Evolutionary conservation across 2,888 invertebrate genomes (phyloP), one percentile per base, ranked within the genome.

Genomic region (Tetramorium bicarinatum): DNA sequence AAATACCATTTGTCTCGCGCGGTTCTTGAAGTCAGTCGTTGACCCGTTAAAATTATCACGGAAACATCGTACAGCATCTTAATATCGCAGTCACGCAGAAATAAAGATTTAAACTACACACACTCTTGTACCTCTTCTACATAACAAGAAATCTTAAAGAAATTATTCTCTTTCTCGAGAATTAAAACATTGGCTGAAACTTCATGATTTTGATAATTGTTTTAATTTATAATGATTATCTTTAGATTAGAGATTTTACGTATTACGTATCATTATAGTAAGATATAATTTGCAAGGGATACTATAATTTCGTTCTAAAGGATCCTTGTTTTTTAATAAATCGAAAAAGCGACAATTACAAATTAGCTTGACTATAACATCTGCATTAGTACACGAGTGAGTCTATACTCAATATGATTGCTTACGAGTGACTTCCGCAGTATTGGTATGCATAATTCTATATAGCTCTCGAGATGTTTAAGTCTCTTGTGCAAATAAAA

Each of bases 401-500:
- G 11, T 18, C 38, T 66, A 13, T 25, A 41, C 41, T 54, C 41
- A 52, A 76, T 25, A 54, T 18, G 29, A 8, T 47, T 71, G 54
- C 29, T 29, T 29, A 44, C 54, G 71, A 34, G 76, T 77, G 67
- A 77, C 72, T 72, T 81, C 56, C 81, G 72, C 62, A 59, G 13
- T 49, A 25, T 83, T 76, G 86, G 62, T 83, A 74, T 69, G 85
- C 84, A 82, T 84, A 72, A 77, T 82, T 81, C 84, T 84, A 79
- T 62, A 34, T 76, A 56, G 66, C 47, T 64, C 69, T 15, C 59
- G 44, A 85, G 83, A 34, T 77, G 85, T 84, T 87, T 82, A 49
- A 66, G 85, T 79, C 85, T 87, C 75, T 76, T 84, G 88, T 41
- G 54, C 7, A 41, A 83, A 85, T 76, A 67, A 89, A 89, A 80